A percentile compares a stretch with the other conserved stretches of the same genome.
These are phyloP conservation scores for Neofelis nebulosa DNA, from an alignment of 2,113 vertebrate species.

Conservation along the genomic window DNA sequence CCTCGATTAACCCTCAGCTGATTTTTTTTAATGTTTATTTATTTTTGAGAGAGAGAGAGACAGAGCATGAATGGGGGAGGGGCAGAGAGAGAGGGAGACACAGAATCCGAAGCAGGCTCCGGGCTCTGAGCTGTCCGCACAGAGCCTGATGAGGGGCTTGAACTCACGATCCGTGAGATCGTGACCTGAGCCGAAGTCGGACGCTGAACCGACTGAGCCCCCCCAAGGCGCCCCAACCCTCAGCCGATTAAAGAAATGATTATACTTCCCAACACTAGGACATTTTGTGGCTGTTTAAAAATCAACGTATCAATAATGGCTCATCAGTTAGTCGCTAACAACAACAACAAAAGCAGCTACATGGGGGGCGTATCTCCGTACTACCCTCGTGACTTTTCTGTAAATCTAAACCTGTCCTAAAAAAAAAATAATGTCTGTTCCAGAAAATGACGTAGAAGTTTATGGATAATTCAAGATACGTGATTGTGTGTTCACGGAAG, in stretches of 20 bases:
- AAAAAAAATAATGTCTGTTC: not conserved
- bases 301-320: fast-evolving
- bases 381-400: not conserved
- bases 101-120: too few species aligned
- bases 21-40: not conserved
- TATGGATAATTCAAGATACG: not conserved
- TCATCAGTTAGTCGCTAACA: not conserved
- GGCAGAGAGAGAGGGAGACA: too few species aligned
- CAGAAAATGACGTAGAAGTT: not conserved
- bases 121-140: too few species aligned
- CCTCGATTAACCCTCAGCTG: not conserved
- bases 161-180: too few species aligned
- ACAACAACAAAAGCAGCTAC: not conserved
- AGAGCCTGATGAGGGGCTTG: too few species aligned
- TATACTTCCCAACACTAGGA: not conserved
- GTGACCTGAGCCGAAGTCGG: too few species aligned
- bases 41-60: too few species aligned
- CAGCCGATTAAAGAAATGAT: not conserved
- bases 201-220: too few species aligned
- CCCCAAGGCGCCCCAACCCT: not conserved
- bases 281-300: not conserved
- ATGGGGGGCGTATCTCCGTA: too few species aligned
- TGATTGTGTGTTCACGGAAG: not conserved
- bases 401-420: not conserved
- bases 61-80: too few species aligned